Evolutionary conservation across 2,797 vertebrate species (phyloP), one percentile per base, ranked within the genome.

Genomic region (Cercopithecus diana): DNA sequence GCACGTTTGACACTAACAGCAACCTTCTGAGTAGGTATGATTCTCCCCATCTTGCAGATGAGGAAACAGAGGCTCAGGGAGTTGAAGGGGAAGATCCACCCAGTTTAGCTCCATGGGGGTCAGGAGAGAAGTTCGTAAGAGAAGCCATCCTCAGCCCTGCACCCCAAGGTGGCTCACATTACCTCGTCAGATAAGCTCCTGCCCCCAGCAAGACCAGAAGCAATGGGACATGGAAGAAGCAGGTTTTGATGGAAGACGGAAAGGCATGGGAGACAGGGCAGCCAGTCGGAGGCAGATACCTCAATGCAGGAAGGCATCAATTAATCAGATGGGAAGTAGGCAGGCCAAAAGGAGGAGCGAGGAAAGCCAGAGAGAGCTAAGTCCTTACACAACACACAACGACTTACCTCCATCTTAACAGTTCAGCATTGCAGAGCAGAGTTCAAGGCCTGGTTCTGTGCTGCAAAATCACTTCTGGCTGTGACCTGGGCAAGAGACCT

Each of bases 11-110:
- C 7, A 12, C 24, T 4, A 57, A 77, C 43, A 4, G 19, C 57
- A 36, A 28, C 64, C 87, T 30, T 30, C 12, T 1, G 0, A 12
- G 50, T 7, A 0, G 1, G 11, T 4, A 3, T 2, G 22, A 36
- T 83, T 57, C 61, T 22, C 39, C 84, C 85, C 80, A 24, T 48
- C 67, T 48, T 41, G 0, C 33, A 48, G 48, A 17, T 1, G 79
- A 41, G 76, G 77, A 41, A 28, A 55, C 58, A 14, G 83, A 97
- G 87, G 64, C 83, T 61, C 26, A 0, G 39, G 2, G 19, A 73
- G 17, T 9, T 2, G 2, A 22, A 22, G 13, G 26, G 24, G 87
- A 50, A 52, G 1, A 9, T 45, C 58, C 30, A 7, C 41, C 11
- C 19, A 5, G 13, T 33, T 43, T 28, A 84, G 50, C 43, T 64